A percentile compares a stretch with the other conserved stretches of the same genome.
Evolutionary conservation across 2,113 vertebrate species (phyloP).

Genomic region (Albula goreensis): DNA sequence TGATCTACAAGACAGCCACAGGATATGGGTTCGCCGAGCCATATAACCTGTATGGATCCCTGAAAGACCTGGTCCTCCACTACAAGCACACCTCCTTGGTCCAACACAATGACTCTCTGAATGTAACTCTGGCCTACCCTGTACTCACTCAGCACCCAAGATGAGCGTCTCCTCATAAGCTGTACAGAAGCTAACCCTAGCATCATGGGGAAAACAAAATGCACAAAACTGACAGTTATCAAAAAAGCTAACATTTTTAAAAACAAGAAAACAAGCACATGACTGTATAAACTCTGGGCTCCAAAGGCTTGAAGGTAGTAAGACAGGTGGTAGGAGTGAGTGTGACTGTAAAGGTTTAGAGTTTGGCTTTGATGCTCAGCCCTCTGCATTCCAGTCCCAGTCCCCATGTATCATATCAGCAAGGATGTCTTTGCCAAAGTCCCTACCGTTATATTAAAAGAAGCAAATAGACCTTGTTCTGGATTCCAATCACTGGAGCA

Average conservation of each 20-base stretch:
- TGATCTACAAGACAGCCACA: constrained; percentile 85
- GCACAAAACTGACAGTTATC: not conserved
- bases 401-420: constrained; percentile 8
- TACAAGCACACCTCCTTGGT: constrained; percentile 89
- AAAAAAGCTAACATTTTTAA: constrained; percentile 8
- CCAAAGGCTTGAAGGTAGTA: not conserved
- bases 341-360: not conserved
- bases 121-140: constrained; percentile 86
- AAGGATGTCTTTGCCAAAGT: constrained; percentile 15
- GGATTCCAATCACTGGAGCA: not conserved
- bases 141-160: constrained; percentile 81
- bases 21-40: constrained; percentile 89
- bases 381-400: constrained; percentile 10
- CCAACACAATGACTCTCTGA: constrained; percentile 92
- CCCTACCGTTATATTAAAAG: not conserved
- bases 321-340: not conserved
- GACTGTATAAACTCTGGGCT: not conserved
- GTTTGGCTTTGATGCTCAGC: not conserved
- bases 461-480: constrained; percentile 14
- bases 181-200: not conserved
- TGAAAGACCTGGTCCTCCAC: constrained; percentile 89
- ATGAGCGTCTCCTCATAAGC: constrained; percentile 59
- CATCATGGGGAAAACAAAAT: not conserved
- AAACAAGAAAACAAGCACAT: constrained; percentile 10
- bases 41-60: constrained; percentile 88